Evolutionary conservation across 2,888 invertebrate genomes (phyloP), one percentile per base, ranked within the genome.

Genomic region (Melinaea marsaeus): DNA sequence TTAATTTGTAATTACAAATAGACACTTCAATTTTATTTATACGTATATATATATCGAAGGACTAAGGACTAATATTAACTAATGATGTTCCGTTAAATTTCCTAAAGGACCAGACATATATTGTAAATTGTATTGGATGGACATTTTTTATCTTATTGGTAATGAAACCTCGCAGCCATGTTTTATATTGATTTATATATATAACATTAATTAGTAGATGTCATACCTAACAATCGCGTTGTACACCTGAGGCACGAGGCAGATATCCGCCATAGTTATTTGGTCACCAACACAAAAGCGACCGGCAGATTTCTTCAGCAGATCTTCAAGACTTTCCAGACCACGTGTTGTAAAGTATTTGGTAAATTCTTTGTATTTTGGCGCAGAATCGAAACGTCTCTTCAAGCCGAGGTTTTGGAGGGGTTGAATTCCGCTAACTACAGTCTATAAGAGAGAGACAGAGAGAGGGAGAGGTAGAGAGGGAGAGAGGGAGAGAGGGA

Each of bases 401-500:
- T 91, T 81, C 3, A 94, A 81, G 2, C 85, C 83, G 1, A 92
- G 70, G 78, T 94, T 95, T 79, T 95, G 95, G 6, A 95, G 74
- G 0, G 95, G 95, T 78, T 95, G 95, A 66, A 94, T 94, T 2
- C 94, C 94, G 9, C 93, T 90, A 2, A 92, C 92, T 61, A 95
- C 74, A 2, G 91, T 74, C 93, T 88, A 22, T 22, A 22, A 77
- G 42, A 64, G 62, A 42, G 57, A 42, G 13, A 59, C 7, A 58
- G 48, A 48, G 22, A 22, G 22, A 22, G 22, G 1, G 22, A 22
- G 22, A 22, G 22, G 1, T 0, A 22, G 22, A 22, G 22, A 22
- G 22, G 1, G 22, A 22, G 22, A 22, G 22, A 22, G 22, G 1
- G 22, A 22, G 22, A 22, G 22, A 22, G 22, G 1, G 22, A 22